Percentiles rank a stretch among this genome's conserved stretches.
phyloP scores from a whole-genome alignment of 2,888 invertebrate species.

The Pyrrhia umbra region DNA sequence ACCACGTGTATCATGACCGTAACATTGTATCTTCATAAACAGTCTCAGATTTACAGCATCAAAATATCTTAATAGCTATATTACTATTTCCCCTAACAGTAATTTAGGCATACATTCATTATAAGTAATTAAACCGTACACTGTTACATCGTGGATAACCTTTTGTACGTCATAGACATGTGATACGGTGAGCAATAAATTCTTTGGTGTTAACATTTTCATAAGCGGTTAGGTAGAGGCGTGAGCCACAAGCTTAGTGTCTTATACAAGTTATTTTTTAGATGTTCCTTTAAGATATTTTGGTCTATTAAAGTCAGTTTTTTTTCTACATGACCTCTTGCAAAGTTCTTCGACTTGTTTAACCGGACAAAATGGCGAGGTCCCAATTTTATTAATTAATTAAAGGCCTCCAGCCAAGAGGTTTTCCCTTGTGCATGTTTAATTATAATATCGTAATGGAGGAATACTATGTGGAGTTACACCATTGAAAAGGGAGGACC shows the following conservation, averaged over 20 bases:
- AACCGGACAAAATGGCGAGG: no score
- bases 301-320: no score
- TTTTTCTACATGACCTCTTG: no score
- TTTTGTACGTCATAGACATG: conserved; percentile 22
- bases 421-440: no score
- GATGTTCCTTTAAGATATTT: no score
- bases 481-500: no score
- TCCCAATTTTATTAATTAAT: no score
- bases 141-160: conserved; percentile 22
- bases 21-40: conserved; percentile 23
- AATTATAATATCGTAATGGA: no score
- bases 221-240: neutral
- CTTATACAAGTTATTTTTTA: no score
- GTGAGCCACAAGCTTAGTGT: neutral
- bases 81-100: conserved; percentile 31
- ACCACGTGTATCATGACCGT: conserved; percentile 24
- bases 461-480: no score
- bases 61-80: conserved; percentile 30
- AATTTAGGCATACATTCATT: conserved; percentile 44
- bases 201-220: neutral
- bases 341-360: no score
- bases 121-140: conserved; percentile 34
- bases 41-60: conserved; percentile 36
- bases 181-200: conserved; percentile 12
- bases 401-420: no score